phyloP scores from a whole-genome alignment of 2,113 vertebrate species.

The Myotis lucifugus region DNA sequence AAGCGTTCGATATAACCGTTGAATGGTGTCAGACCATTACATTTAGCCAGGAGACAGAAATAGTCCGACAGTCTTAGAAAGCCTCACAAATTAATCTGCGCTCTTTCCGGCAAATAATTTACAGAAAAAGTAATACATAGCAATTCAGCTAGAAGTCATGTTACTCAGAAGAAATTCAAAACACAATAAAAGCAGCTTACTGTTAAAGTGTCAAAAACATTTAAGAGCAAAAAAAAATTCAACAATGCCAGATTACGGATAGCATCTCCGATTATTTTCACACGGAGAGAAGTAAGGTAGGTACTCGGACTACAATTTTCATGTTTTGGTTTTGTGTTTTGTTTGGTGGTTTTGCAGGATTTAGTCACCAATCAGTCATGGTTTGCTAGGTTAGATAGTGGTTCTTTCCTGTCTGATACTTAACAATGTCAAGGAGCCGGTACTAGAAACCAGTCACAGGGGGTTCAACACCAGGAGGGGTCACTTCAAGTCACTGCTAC shows the following conservation, averaged over 20 bases:
- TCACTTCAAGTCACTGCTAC: not conserved
- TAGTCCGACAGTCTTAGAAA: not conserved
- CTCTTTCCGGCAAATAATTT: not conserved
- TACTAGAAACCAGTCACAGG: not conserved
- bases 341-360: not conserved
- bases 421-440: not conserved
- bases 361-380: not conserved
- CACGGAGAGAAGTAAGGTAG: not conserved
- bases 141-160: not conserved
- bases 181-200: not conserved
- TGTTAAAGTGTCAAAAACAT: not conserved
- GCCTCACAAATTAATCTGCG: not conserved
- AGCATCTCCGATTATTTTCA: not conserved
- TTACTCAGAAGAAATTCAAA: not conserved
- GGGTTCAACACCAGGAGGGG: too few species aligned
- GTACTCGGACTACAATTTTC: not conserved
- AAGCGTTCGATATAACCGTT: not conserved
- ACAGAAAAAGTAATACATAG: not conserved
- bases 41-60: not conserved
- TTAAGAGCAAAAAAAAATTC: not conserved
- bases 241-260: not conserved
- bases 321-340: not conserved
- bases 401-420: not conserved
- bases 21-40: conserved; percentile 4
- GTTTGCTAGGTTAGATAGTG: not conserved